A percentile compares a stretch with the other conserved stretches of the same genome.
Conservation (phyloP, 2,113 vertebrate species). For the Silurus meridionalis region DNA sequence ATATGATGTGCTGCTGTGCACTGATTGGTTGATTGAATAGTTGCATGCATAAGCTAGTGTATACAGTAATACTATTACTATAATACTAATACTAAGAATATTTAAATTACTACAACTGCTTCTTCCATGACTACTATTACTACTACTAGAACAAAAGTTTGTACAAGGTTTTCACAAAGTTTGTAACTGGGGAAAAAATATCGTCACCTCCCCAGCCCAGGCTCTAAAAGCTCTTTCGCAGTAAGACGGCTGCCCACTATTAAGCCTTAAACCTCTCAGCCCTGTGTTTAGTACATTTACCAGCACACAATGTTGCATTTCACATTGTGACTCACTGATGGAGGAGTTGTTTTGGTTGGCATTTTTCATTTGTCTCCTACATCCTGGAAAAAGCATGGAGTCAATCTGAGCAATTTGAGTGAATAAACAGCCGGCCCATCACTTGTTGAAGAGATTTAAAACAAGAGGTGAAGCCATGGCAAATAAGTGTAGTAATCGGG, state of each 20-base stretch:
- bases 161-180: neutral
- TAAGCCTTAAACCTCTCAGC: conserved; percentile 23
- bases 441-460: conserved; percentile 71
- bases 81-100: neutral
- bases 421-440: conserved; percentile 69
- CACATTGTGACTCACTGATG: conserved; percentile 54
- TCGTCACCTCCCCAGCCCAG: neutral
- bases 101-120: too few relatives aligned
- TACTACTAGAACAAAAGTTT: neutral
- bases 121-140: neutral
- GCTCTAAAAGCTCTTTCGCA: conserved; percentile 21
- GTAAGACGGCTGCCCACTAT: conserved; percentile 18
- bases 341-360: conserved; percentile 66
- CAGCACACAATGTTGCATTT: conserved; percentile 40
- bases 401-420: conserved; percentile 69
- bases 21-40: neutral
- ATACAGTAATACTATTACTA: neutral
- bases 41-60: neutral
- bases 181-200: neutral
- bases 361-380: conserved; percentile 52
- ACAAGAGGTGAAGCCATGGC: conserved; percentile 71
- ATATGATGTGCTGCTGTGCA: neutral
- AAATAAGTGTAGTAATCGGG: conserved; percentile 73
- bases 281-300: conserved; percentile 1
- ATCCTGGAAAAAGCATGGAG: conserved; percentile 68